phyloP scores from a whole-genome alignment of 2,113 vertebrate genomes.

The Nothobranchius furzeri region DNA sequence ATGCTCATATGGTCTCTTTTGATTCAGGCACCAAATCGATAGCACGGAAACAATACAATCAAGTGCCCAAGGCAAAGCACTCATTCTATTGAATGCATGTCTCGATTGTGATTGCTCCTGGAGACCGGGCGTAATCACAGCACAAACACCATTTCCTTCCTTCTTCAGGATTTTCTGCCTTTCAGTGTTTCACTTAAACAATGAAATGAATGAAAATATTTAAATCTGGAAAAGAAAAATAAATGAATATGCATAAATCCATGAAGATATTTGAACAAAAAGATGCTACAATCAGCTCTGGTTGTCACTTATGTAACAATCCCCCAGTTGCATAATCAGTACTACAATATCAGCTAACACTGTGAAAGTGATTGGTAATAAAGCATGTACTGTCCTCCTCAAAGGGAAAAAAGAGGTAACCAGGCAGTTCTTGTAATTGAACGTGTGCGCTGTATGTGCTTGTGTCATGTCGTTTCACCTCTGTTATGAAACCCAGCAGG shows the following conservation, averaged over 20 bases:
- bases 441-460: slow-evolving; percentile 25
- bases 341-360: neutral
- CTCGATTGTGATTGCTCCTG: slow-evolving; percentile 38
- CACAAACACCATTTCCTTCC: slow-evolving; percentile 12
- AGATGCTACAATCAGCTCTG: neutral
- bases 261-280: neutral
- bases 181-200: slow-evolving; percentile 2
- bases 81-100: slow-evolving; percentile 59
- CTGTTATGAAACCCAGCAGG: slow-evolving; percentile 50
- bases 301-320: neutral
- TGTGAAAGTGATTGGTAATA: slow-evolving; percentile 4
- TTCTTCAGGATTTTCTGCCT: neutral
- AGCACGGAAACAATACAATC: slow-evolving; percentile 59
- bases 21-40: slow-evolving; percentile 56
- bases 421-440: slow-evolving; percentile 23
- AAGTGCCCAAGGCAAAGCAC: slow-evolving; percentile 47
- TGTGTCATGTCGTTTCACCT: slow-evolving; percentile 22
- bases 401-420: slow-evolving; percentile 9
- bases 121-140: slow-evolving; percentile 42
- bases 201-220: neutral
- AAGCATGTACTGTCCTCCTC: slow-evolving; percentile 5
- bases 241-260: neutral
- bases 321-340: neutral
- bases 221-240: no score
- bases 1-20: slow-evolving; percentile 40